Percentiles rank a stretch among this genome's conserved stretches.
Conservation (phyloP, 2,888 invertebrate species). For the Pedicia rivosa region DNA sequence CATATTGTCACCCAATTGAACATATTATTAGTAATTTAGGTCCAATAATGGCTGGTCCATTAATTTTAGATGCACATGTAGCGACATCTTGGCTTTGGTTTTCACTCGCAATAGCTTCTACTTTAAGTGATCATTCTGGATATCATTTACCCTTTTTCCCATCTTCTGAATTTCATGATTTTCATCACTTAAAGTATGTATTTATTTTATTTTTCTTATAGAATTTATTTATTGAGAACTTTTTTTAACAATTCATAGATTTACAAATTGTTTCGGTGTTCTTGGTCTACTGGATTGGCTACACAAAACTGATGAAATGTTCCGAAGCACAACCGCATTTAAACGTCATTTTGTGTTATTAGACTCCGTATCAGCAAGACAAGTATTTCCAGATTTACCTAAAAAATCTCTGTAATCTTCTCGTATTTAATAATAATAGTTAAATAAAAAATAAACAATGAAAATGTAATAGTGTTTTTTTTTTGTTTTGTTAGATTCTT, state of each 20-base stretch:
- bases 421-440: too few relatives aligned
- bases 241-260: too few relatives aligned
- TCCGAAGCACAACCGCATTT: too few relatives aligned
- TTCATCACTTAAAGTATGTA: slow-evolving; percentile 8
- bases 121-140: slow-evolving; percentile 8
- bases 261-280: slow-evolving; percentile 3
- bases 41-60: slow-evolving; percentile 1
- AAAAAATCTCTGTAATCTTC: too few relatives aligned
- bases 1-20: slow-evolving; percentile 7
- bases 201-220: too few relatives aligned
- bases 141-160: slow-evolving; percentile 7
- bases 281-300: not conserved
- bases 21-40: slow-evolving; percentile 5
- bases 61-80: slow-evolving; percentile 3
- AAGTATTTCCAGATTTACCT: too few relatives aligned
- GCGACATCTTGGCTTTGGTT: slow-evolving; percentile 5
- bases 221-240: too few relatives aligned
- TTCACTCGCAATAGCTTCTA: slow-evolving; percentile 4
- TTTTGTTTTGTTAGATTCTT: too few relatives aligned
- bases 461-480: too few relatives aligned
- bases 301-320: not conserved
- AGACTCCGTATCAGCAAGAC: too few relatives aligned
- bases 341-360: too few relatives aligned
- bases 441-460: too few relatives aligned
- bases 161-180: slow-evolving; percentile 7